phyloP scores from a whole-genome alignment of 64 coral and sea anemone genomes.

The Porites lutea region DNA sequence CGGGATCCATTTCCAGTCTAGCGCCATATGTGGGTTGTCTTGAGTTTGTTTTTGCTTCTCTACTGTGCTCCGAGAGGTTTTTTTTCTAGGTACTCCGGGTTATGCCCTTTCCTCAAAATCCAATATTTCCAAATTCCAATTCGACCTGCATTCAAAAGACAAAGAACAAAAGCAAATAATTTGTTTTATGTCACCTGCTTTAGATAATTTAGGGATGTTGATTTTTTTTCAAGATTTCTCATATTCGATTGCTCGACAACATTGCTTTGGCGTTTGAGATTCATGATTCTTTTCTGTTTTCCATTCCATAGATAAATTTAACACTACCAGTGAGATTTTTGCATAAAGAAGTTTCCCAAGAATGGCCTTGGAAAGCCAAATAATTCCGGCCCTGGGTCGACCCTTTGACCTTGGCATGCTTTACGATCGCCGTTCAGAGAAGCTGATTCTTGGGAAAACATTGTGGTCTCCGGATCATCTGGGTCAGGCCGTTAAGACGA shows the following conservation, averaged over 20 bases:
- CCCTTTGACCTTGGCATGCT: constrained; percentile 74
- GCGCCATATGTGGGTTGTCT: too few relatives aligned
- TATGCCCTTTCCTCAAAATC: too few relatives aligned
- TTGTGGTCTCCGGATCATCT: constrained; percentile 57
- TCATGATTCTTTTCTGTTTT: not conserved
- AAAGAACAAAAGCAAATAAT: not conserved
- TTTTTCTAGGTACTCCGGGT: too few relatives aligned
- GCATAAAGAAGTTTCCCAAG: not conserved
- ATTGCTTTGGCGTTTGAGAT: not conserved
- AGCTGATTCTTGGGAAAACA: constrained; percentile 33
- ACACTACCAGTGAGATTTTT: not conserved
- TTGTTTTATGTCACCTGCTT: not conserved
- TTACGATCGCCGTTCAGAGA: constrained; percentile 63
- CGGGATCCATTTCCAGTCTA: too few relatives aligned
- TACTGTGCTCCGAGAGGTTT: too few relatives aligned
- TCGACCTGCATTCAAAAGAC: too few relatives aligned
- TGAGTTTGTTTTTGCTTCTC: too few relatives aligned
- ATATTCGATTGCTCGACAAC: not conserved
- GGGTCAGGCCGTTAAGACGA: not conserved
- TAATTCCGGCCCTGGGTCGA: constrained; percentile 56
- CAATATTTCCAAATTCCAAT: too few relatives aligned
- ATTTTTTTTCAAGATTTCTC: constrained; percentile 8
- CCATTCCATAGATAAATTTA: not conserved
- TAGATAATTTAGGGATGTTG: not conserved
- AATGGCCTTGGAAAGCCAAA: not conserved